Percentiles rank a stretch among this genome's conserved stretches.
Evolutionary conservation across 2,797 vertebrate genomes (phyloP).

Genomic region (Paedocypris micromegethes): DNA sequence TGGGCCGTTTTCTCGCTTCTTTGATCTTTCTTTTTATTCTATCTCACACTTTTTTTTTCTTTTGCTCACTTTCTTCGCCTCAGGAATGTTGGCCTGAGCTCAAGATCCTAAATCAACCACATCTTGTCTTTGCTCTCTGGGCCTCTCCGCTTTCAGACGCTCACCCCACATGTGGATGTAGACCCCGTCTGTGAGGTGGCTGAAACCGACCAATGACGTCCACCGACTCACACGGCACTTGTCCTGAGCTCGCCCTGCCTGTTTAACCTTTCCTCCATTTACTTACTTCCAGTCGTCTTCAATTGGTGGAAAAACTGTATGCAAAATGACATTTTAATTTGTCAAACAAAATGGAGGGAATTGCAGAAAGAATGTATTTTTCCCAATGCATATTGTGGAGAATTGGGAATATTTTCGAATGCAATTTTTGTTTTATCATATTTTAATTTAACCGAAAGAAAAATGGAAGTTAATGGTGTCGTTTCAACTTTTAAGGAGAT

Average conservation of each 20-base stretch:
- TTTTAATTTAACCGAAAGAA: too few species aligned
- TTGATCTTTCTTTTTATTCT: constrained; percentile 33
- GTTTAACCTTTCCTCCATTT: constrained; percentile 29
- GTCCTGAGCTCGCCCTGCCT: constrained; percentile 32
- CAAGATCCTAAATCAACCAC: constrained; percentile 71
- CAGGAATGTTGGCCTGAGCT: constrained; percentile 72
- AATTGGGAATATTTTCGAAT: too few species aligned
- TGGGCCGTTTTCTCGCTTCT: constrained; percentile 18
- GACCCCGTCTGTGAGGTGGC: constrained; percentile 24
- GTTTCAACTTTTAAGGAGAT: too few species aligned
- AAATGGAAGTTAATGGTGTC: too few species aligned
- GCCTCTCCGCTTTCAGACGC: constrained; percentile 54
- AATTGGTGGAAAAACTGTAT: neutral
- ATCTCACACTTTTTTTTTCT: constrained; percentile 54
- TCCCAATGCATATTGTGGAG: too few species aligned
- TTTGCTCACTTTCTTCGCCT: constrained; percentile 56
- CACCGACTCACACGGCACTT: constrained; percentile 25
- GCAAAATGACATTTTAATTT: neutral
- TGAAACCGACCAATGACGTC: neutral
- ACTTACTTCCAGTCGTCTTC: neutral
- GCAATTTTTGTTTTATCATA: too few species aligned
- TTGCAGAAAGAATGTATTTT: too few species aligned
- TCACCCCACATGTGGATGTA: constrained; percentile 62
- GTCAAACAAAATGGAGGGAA: too few species aligned
- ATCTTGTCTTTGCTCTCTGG: constrained; percentile 56